These are phyloP conservation scores for Oscheius sp. DNA, from an alignment of 2,888 invertebrate species.

Conservation along the genomic window DNA sequence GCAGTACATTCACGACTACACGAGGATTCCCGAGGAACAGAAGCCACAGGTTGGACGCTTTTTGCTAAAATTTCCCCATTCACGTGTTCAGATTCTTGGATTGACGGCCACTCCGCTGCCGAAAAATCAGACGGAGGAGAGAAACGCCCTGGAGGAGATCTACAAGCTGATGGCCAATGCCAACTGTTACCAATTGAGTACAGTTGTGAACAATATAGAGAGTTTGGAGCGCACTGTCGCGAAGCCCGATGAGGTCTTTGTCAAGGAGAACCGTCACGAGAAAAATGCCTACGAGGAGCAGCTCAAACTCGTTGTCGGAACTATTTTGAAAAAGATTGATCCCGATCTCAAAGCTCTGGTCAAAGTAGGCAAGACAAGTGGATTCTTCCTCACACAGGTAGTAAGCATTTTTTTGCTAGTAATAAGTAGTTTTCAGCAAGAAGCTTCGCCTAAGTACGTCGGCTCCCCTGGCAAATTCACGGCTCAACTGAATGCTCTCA, in stretches of 20 bases:
- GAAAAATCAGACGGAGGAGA: neutral
- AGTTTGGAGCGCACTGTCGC: slow-evolving; percentile 43
- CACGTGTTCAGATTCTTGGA: slow-evolving; percentile 29
- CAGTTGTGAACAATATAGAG: slow-evolving; percentile 40
- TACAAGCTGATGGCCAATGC: slow-evolving; percentile 45
- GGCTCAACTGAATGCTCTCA: neutral
- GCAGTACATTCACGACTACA: slow-evolving; percentile 42
- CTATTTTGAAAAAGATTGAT: slow-evolving; percentile 34
- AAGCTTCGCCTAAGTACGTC: neutral
- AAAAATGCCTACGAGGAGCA: neutral
- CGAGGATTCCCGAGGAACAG: slow-evolving; percentile 7
- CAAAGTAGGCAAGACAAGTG: neutral
- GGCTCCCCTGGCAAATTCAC: slow-evolving; percentile 10
- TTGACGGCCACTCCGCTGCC: slow-evolving; percentile 30
- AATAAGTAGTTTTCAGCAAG: slow-evolving; percentile 4
- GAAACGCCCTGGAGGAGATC: slow-evolving; percentile 27
- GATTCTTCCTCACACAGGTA: slow-evolving; percentile 15
- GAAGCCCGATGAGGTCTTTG: slow-evolving; percentile 45
- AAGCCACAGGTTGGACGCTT: slow-evolving; percentile 41
- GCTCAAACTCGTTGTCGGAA: neutral
- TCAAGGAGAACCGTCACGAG: neutral
- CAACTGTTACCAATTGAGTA: slow-evolving; percentile 43
- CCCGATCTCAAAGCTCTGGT: neutral
- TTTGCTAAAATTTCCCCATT: slow-evolving; percentile 9
- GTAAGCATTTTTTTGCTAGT: neutral